Conservation (phyloP, 2,113 vertebrate genomes). For the Callocephalon fimbriatum region DNA sequence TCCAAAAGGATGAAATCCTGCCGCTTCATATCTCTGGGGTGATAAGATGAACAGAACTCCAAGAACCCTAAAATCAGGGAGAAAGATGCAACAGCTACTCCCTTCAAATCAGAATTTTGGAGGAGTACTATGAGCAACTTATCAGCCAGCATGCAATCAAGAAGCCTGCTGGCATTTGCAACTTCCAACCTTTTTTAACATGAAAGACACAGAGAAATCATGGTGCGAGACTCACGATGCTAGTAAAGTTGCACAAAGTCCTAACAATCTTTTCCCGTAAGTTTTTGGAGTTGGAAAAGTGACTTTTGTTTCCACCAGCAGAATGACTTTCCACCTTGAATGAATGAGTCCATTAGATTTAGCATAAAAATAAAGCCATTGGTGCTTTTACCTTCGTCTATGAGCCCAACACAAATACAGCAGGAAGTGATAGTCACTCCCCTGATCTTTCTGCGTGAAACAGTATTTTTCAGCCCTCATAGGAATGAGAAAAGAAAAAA, state of each 20-base stretch:
- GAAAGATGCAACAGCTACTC: not conserved
- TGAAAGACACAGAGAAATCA: not conserved
- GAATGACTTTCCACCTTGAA: not conserved
- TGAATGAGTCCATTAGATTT: not conserved
- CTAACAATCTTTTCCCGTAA: not conserved
- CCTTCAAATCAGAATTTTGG: not conserved
- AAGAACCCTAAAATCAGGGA: not conserved
- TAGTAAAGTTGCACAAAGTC: not conserved
- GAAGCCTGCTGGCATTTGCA: not conserved
- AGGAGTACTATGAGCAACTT: not conserved
- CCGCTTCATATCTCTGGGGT: not conserved
- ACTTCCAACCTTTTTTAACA: not conserved
- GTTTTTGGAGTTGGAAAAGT: not conserved
- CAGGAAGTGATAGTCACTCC: not conserved
- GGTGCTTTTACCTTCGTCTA: not conserved
- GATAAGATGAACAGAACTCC: not conserved
- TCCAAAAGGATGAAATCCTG: not conserved
- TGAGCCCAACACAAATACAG: not conserved
- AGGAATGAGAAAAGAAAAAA: not conserved
- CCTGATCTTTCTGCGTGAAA: not conserved
- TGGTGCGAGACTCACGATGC: not conserved
- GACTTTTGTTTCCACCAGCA: not conserved
- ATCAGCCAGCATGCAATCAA: accelerated
- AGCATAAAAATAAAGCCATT: not conserved
- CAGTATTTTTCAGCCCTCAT: not conserved